phyloP scores from a whole-genome alignment of 2,797 vertebrate species.

The Anas georgica region DNA sequence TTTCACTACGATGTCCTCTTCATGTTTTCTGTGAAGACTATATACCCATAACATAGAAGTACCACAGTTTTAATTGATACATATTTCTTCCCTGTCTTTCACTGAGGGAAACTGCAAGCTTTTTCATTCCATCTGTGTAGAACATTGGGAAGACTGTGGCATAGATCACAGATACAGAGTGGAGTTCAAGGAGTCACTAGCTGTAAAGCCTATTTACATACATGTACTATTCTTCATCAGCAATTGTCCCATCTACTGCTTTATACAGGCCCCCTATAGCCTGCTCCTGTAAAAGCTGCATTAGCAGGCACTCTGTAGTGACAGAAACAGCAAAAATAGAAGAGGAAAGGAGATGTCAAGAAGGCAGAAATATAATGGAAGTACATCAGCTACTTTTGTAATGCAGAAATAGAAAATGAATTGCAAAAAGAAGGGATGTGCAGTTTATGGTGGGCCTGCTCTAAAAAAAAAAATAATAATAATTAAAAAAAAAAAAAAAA shows the following conservation, averaged over 20 bases:
- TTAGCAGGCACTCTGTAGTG: neutral
- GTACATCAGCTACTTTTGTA: neutral
- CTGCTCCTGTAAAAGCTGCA: neutral
- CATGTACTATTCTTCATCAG: neutral
- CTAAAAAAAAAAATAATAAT: too few species aligned
- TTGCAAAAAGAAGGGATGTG: neutral
- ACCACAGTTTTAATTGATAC: neutral
- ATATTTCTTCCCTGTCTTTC: neutral
- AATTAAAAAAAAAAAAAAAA: neutral
- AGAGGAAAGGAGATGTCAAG: neutral
- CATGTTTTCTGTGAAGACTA: neutral
- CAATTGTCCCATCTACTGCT: neutral
- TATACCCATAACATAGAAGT: neutral
- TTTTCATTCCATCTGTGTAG: neutral
- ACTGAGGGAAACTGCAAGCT: accelerated
- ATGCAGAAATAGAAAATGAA: neutral
- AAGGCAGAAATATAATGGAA: neutral
- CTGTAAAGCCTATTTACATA: neutral
- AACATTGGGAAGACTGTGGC: neutral
- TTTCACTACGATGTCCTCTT: neutral
- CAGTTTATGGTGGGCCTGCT: neutral
- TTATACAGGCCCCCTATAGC: neutral
- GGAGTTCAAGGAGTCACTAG: neutral
- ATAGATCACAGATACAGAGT: accelerated
- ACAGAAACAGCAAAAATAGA: neutral